Evolutionary conservation across 2,797 vertebrate species (phyloP).

Genomic region (Gadopsis marmoratus): DNA sequence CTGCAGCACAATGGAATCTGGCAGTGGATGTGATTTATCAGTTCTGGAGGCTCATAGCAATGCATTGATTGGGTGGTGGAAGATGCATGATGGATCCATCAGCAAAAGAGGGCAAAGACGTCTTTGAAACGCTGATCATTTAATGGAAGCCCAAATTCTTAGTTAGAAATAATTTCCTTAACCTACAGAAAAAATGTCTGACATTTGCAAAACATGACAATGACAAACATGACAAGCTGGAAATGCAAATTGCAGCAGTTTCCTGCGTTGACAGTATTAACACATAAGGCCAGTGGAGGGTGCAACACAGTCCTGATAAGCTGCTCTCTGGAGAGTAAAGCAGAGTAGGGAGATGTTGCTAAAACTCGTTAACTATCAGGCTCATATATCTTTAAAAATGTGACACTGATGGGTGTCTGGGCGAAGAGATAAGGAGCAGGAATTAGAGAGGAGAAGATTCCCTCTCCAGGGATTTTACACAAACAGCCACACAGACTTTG

Average conservation of each 20-base stretch:
- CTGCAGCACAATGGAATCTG: not conserved
- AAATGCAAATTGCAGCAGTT: constrained; percentile 22
- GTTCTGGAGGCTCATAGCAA: constrained; percentile 4
- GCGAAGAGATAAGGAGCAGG: constrained; percentile 72
- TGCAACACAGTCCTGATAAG: constrained; percentile 32
- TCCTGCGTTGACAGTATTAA: constrained; percentile 9
- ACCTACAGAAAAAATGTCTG: constrained; percentile 9
- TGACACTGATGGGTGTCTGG: constrained; percentile 77
- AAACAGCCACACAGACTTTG: constrained; percentile 62
- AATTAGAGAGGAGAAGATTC: constrained; percentile 57
- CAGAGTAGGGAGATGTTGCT: constrained; percentile 24
- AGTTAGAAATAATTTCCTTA: not conserved
- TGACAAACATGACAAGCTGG: constrained; percentile 5
- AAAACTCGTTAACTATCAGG: constrained; percentile 60
- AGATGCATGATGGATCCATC: not conserved
- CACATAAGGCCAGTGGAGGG: constrained; percentile 28
- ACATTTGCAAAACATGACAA: constrained; percentile 21
- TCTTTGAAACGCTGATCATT: not conserved
- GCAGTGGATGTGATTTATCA: constrained; percentile 1
- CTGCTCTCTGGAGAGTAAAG: constrained; percentile 2
- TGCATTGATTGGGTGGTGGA: not conserved
- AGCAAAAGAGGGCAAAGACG: not conserved
- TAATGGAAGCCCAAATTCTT: not conserved
- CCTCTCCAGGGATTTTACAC: constrained; percentile 55
- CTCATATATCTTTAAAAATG: constrained; percentile 64